Evolutionary conservation across 2,888 invertebrate species (phyloP).

Genomic region (Coenonympha arcania): DNA sequence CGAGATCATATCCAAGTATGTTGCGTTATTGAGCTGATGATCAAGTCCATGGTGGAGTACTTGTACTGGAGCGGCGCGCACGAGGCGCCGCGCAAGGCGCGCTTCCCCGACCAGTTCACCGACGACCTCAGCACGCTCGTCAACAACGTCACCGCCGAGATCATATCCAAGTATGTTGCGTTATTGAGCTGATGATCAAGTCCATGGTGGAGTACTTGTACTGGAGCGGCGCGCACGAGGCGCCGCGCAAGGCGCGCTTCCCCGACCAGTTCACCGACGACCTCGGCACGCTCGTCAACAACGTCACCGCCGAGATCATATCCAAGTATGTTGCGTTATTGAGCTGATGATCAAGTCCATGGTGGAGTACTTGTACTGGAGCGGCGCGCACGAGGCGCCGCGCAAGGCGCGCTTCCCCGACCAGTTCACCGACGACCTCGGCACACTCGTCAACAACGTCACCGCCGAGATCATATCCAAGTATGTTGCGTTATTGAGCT

Average conservation of each 20-base stretch:
- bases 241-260: conserved; percentile 87
- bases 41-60: conserved; percentile 96
- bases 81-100: conserved; percentile 83
- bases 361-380: conserved; percentile 88
- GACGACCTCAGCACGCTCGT: conserved; percentile 90
- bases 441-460: conserved; percentile 84
- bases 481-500: too few relatives aligned
- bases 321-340: too few relatives aligned
- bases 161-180: conserved; percentile 74
- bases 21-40: conserved; percentile 80
- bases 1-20: conserved; percentile 81
- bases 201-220: conserved; percentile 94
- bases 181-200: conserved; percentile 89
- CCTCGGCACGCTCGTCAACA: conserved; percentile 84
- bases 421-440: conserved; percentile 91
- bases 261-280: conserved; percentile 93
- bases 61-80: conserved; percentile 81
- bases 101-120: conserved; percentile 92
- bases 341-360: conserved; percentile 97
- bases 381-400: conserved; percentile 81
- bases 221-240: conserved; percentile 80
- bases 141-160: conserved; percentile 85
- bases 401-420: conserved; percentile 90
- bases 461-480: conserved; percentile 86
- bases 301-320: conserved; percentile 87